phyloP scores from a whole-genome alignment of 2,797 vertebrate genomes.

The Odontamblyopus lacepedii region DNA sequence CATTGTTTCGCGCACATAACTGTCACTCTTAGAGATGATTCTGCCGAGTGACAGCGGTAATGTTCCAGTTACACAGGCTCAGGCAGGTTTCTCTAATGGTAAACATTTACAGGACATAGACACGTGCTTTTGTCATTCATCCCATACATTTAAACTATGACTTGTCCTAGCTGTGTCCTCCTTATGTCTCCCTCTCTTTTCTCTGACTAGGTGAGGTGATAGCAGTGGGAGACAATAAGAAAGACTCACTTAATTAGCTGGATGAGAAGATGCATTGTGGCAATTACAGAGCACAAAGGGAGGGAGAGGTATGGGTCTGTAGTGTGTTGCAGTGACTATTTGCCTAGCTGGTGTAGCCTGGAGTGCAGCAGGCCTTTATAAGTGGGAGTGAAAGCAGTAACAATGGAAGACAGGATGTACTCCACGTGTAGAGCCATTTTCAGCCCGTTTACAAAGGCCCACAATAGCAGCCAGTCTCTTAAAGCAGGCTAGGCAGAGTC shows the following conservation, averaged over 20 bases:
- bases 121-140: slow-evolving; percentile 48
- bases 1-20: slow-evolving; percentile 12
- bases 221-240: slow-evolving; percentile 75
- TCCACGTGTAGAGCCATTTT: slow-evolving; percentile 65
- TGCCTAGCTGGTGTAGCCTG: slow-evolving; percentile 61
- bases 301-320: slow-evolving; percentile 70
- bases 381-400: slow-evolving; percentile 63
- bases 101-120: slow-evolving; percentile 63
- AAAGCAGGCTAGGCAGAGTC: slow-evolving; percentile 40
- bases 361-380: slow-evolving; percentile 64
- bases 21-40: slow-evolving; percentile 1
- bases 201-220: slow-evolving; percentile 58
- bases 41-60: slow-evolving; percentile 28
- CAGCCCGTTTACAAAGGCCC: slow-evolving; percentile 58
- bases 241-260: slow-evolving; percentile 82
- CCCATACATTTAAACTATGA: slow-evolving; percentile 41
- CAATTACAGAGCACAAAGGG: slow-evolving; percentile 79
- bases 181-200: slow-evolving; percentile 19
- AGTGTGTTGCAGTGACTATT: slow-evolving; percentile 67
- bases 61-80: slow-evolving; percentile 31
- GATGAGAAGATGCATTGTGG: slow-evolving; percentile 82
- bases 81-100: slow-evolving; percentile 54
- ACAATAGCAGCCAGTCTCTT: slow-evolving; percentile 49
- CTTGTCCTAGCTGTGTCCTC: slow-evolving; percentile 26
- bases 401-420: slow-evolving; percentile 70